phyloP scores from a whole-genome alignment of 2,888 invertebrate genomes.

The Diarsia mendica region DNA sequence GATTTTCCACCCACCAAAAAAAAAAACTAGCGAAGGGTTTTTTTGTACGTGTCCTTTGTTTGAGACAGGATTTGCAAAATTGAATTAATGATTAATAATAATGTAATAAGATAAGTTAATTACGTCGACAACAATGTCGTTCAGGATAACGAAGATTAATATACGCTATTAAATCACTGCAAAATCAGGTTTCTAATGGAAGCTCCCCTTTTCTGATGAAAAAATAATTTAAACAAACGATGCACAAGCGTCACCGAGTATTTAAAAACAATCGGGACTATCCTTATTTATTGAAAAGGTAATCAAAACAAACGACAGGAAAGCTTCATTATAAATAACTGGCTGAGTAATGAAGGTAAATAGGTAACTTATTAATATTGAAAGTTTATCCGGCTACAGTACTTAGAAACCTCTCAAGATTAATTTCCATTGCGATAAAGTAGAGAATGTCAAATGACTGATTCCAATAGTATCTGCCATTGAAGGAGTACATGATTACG shows the following conservation, averaged over 20 bases:
- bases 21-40: too few species aligned
- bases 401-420: conserved; percentile 20
- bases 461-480: conserved; percentile 46
- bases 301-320: conserved; percentile 5
- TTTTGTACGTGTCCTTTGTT: neutral
- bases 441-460: conserved; percentile 50
- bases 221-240: neutral
- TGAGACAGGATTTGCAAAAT: neutral
- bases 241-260: neutral
- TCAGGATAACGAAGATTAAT: too few species aligned
- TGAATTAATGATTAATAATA: neutral
- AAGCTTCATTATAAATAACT: neutral
- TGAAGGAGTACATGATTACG: conserved; percentile 43
- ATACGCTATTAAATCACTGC: too few species aligned
- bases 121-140: too few species aligned
- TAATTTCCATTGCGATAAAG: conserved; percentile 16
- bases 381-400: conserved; percentile 10
- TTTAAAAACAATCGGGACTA: neutral
- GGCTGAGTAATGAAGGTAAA: neutral
- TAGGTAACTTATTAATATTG: conserved; percentile 5
- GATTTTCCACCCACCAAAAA: too few species aligned
- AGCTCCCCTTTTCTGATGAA: too few species aligned
- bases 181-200: too few species aligned
- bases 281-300: conserved; percentile 7
- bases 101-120: neutral